A percentile compares a stretch with the other conserved stretches of the same genome.
These are phyloP conservation scores for Perizoma affinitatum DNA, from an alignment of 2,888 invertebrate species.

Conservation along the genomic window DNA sequence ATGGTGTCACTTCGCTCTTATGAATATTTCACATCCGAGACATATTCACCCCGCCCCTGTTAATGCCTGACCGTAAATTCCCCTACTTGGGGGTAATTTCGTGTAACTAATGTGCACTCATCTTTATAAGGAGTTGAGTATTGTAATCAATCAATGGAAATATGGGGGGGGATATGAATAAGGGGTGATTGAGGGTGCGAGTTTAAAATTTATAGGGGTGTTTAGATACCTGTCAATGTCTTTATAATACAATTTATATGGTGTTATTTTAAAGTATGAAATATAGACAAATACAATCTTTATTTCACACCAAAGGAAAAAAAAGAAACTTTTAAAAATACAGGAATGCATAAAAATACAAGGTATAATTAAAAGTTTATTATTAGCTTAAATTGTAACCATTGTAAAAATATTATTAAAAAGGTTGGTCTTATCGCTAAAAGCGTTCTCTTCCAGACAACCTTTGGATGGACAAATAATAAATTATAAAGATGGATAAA, in stretches of 20 bases:
- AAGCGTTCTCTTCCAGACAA: too few species aligned
- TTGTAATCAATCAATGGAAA: slow-evolving; percentile 42
- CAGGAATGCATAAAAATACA: too few species aligned
- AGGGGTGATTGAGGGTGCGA: slow-evolving; percentile 23
- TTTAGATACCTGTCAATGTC: slow-evolving; percentile 4
- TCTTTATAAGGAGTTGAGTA: slow-evolving; percentile 38
- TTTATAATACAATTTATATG: background rate
- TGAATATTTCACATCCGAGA: slow-evolving; percentile 57
- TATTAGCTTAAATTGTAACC: too few species aligned
- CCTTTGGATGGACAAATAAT: too few species aligned
- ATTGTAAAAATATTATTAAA: too few species aligned
- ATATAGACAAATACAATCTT: too few species aligned
- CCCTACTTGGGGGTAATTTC: slow-evolving; percentile 40
- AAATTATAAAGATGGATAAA: too few species aligned
- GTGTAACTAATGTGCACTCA: slow-evolving; percentile 43
- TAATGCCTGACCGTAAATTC: slow-evolving; percentile 55
- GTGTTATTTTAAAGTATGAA: too few species aligned
- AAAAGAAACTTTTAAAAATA: too few species aligned
- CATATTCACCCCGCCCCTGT: slow-evolving; percentile 32
- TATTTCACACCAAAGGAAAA: too few species aligned
- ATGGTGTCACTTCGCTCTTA: slow-evolving; percentile 63
- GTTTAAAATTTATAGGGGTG: slow-evolving; percentile 14
- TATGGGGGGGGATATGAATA: slow-evolving; percentile 20
- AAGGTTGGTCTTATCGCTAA: too few species aligned
- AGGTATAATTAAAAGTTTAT: too few species aligned